Evolutionary conservation across 2,888 invertebrate species (phyloP).

Genomic region (Abrostola tripartita): DNA sequence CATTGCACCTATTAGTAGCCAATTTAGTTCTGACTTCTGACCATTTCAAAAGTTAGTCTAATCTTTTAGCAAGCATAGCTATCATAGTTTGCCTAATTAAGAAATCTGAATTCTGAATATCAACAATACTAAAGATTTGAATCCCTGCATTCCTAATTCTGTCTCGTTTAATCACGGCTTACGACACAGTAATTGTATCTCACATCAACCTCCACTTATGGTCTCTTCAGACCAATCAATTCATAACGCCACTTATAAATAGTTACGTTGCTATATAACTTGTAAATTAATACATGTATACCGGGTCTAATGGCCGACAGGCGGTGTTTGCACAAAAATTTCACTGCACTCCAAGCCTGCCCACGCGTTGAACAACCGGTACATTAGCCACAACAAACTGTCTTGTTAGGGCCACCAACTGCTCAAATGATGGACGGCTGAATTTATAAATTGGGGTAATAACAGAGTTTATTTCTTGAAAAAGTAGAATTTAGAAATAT

Average conservation of each 20-base stretch:
- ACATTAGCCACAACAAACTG: constrained; percentile 11
- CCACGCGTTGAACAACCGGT: constrained; percentile 63
- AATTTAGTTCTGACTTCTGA: no score
- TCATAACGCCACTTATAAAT: constrained; percentile 6
- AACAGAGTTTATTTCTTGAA: no score
- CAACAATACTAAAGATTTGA: no score
- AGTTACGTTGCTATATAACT: constrained; percentile 10
- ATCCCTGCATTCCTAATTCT: no score
- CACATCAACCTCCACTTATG: not conserved
- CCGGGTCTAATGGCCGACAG: not conserved
- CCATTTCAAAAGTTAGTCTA: no score
- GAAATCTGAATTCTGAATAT: no score
- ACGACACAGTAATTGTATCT: not conserved
- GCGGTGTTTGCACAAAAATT: constrained; percentile 76
- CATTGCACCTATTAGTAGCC: no score
- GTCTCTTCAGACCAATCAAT: not conserved
- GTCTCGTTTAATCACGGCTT: no score
- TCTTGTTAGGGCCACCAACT: constrained; percentile 15
- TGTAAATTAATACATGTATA: constrained; percentile 32
- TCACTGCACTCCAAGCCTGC: constrained; percentile 72
- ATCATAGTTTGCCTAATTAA: no score
- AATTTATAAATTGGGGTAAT: no score
- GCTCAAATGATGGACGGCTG: not conserved
- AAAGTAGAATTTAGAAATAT: no score
- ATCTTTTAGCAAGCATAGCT: no score